Evolutionary conservation across 1,140 invertebrate species (phyloP).

Genomic region (Lepidurus apus): DNA sequence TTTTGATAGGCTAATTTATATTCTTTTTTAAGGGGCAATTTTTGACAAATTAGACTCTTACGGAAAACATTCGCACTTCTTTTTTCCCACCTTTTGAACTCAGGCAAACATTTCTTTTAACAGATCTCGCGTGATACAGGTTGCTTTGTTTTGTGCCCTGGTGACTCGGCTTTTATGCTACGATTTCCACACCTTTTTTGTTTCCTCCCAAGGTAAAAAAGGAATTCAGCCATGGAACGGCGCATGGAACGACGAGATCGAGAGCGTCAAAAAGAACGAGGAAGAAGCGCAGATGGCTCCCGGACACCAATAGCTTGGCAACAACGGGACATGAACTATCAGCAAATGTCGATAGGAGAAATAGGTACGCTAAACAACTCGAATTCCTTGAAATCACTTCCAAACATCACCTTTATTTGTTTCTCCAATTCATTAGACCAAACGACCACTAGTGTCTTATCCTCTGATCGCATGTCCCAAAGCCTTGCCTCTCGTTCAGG

Average conservation of each 20-base stretch:
- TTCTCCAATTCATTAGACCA: not conserved
- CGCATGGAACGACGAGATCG: not conserved
- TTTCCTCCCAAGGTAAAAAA: not conserved
- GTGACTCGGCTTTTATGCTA: not conserved
- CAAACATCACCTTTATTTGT: not conserved
- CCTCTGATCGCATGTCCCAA: constrained; percentile 33
- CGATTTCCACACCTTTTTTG: not conserved
- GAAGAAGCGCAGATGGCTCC: constrained; percentile 25
- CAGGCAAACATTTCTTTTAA: no score
- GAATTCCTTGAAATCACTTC: not conserved
- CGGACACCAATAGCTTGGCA: constrained; percentile 34
- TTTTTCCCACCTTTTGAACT: no score
- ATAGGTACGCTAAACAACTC: constrained; percentile 25
- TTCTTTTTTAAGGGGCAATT: not conserved
- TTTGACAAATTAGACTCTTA: no score
- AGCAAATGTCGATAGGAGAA: constrained; percentile 32
- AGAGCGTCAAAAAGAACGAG: constrained; percentile 6
- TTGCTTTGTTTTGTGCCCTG: no score
- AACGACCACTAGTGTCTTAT: constrained; percentile 20
- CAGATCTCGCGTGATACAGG: no score
- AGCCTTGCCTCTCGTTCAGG: constrained; percentile 31
- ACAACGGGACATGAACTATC: constrained; percentile 33
- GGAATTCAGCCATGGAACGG: not conserved
- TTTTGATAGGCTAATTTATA: not conserved
- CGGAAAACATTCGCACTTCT: no score